Conservation (phyloP, 2,888 invertebrate species). For the Lacanobia wlatinum region DNA sequence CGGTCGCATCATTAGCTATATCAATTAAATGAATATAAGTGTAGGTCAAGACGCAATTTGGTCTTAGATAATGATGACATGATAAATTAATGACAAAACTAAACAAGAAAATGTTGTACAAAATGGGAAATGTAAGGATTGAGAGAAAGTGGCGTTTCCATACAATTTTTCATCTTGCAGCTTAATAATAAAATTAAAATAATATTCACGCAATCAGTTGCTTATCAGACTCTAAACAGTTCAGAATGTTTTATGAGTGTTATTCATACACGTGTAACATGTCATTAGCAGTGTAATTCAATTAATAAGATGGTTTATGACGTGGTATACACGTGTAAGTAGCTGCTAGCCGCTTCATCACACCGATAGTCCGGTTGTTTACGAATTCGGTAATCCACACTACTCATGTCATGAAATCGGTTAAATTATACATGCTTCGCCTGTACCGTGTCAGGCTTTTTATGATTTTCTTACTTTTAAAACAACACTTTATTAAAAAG, state of each 20-base stretch:
- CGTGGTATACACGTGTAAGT: background rate
- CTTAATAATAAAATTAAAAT: no score
- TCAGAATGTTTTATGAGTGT: no score
- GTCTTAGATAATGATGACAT: background rate
- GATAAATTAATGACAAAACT: background rate
- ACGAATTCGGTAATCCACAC: slow-evolving; percentile 2
- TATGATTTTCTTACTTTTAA: background rate
- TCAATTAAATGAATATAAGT: background rate
- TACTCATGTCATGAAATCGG: slow-evolving; percentile 1
- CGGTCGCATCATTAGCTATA: background rate
- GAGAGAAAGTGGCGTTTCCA: no score
- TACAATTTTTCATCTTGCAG: background rate
- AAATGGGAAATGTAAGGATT: background rate
- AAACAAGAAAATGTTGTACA: background rate
- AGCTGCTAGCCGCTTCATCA: background rate
- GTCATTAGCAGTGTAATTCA: background rate
- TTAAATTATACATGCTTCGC: background rate
- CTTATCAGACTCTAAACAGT: no score
- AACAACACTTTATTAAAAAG: background rate
- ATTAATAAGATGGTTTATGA: background rate
- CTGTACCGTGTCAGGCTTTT: background rate
- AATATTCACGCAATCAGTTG: no score
- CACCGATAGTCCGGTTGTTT: slow-evolving; percentile 10
- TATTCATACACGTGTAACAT: no score
- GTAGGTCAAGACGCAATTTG: slow-evolving; percentile 11